A percentile compares a stretch with the other conserved stretches of the same genome.
phyloP scores from a whole-genome alignment of 2,113 vertebrate species.

The Osmerus eperlanus region DNA sequence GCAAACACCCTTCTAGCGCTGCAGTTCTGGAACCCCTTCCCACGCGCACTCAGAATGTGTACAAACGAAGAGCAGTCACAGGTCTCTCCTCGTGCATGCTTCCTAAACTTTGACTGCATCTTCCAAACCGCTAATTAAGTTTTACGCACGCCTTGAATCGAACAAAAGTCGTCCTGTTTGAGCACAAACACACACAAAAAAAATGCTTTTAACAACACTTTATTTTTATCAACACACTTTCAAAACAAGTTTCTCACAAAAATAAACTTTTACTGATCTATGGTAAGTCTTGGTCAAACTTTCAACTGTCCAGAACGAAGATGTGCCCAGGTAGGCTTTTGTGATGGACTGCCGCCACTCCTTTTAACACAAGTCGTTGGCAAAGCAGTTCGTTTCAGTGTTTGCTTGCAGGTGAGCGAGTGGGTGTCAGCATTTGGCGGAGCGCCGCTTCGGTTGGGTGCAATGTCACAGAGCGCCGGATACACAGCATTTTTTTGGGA shows the following conservation, averaged over 20 bases:
- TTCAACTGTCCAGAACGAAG: not conserved
- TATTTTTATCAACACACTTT: too few relatives aligned
- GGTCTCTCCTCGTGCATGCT: not conserved
- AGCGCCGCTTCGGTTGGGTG: constrained; percentile 40
- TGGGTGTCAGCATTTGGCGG: constrained; percentile 44
- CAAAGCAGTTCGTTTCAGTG: constrained; percentile 32
- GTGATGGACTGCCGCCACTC: constrained; percentile 15
- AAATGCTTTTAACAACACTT: too few relatives aligned
- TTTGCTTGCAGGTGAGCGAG: constrained; percentile 53
- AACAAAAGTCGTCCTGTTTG: not conserved
- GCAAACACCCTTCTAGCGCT: constrained; percentile 11
- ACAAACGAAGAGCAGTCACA: not conserved
- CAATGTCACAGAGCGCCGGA: constrained; percentile 51
- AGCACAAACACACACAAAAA: not conserved
- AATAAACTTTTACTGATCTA: not conserved
- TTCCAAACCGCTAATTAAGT: not conserved
- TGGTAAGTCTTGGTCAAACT: too few relatives aligned
- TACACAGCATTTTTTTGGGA: constrained; percentile 40
- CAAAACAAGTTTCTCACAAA: too few relatives aligned
- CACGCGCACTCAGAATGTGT: not conserved
- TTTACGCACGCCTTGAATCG: not conserved
- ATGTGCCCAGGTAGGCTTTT: not conserved
- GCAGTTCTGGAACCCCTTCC: not conserved
- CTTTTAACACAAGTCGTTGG: constrained; percentile 32
- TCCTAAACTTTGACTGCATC: not conserved